A percentile compares a stretch with the other conserved stretches of the same genome.
phyloP scores from a whole-genome alignment of 2,888 invertebrate species.

The Villa cingulata region DNA sequence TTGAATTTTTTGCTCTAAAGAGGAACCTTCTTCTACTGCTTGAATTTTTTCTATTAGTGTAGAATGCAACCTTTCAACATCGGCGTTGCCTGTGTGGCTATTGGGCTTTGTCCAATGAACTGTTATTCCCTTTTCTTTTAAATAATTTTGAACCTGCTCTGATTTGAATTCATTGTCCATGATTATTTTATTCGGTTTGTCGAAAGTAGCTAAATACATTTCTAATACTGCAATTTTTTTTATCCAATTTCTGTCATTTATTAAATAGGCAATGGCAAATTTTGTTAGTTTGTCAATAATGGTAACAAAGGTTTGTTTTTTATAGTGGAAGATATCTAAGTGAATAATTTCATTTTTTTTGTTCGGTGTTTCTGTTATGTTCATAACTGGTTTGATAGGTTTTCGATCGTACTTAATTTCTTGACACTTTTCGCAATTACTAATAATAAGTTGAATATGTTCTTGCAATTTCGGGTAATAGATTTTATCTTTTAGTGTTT shows the following conservation, averaged over 20 bases:
- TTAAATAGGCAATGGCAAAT: conserved; percentile 3
- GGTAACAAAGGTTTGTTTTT: conserved; percentile 3
- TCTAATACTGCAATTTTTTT: not conserved
- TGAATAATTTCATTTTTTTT: conserved; percentile 3
- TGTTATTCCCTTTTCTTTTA: not conserved
- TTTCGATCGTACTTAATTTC: conserved; percentile 5
- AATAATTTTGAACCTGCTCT: not conserved
- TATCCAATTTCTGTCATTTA: conserved; percentile 5
- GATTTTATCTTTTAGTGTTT: conserved; percentile 10
- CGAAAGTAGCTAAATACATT: conserved; percentile 4
- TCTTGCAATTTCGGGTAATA: conserved; percentile 10
- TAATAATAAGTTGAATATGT: conserved; percentile 10
- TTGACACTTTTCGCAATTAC: conserved; percentile 6
- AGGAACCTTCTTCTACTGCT: conserved; percentile 1
- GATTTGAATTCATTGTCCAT: too few relatives aligned
- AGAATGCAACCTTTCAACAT: not conserved
- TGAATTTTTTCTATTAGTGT: conserved; percentile 3
- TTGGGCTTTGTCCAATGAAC: too few relatives aligned
- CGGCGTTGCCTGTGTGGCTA: not conserved
- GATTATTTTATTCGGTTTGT: not conserved
- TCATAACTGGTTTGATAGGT: conserved; percentile 2
- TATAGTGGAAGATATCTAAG: conserved; percentile 4
- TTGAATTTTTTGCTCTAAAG: conserved; percentile 2
- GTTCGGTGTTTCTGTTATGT: conserved; percentile 6
- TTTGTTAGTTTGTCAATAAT: conserved; percentile 7